Base-by-base conservation (phyloP, 2,888 invertebrate genomes). In the Cerastis leucographa region DNA sequence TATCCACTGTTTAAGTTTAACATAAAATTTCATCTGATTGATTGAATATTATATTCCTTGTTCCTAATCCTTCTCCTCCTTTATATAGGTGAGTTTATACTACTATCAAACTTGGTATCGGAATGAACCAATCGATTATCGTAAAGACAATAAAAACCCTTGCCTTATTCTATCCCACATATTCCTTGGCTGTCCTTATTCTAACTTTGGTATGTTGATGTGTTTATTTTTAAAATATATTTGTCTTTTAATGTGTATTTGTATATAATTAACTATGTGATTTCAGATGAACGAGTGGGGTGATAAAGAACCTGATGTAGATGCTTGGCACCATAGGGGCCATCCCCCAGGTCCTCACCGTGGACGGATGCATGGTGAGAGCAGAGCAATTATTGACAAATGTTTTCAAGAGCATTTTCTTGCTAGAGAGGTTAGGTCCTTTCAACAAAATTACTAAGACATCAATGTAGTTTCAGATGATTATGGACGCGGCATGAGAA, bases 121-220 rank as follows among this genome's bases (percentile, higher is more conserved):
- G 94, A 93, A 95, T 90, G 94, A 96, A 93, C 94, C 92, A 86
- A 94, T 96, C 88, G 95, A 96, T 89, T 95, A 96, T 90, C 93
- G 91, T 91, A 94, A 92, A 92, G 92, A 93, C 87, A 89, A 90
- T 90, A 92, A 91, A 90, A 92, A 90, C 85, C 91, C 95, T 86
- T 96, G 96, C 92, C 93, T 91, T 88, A 95, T 96, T 93, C 94
- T 96, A 89, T 96, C 96, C 93, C 96, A 96, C 89, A 92, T 95
- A 91, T 96, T 96, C 94, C 96, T 96, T 94, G 96, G 96, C 92
- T 96, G 96, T 92, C 96, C 96, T 89, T 95, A 93, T 93, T 94
- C 94, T 90, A 94, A 96, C 90, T 92, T 94, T 91, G 96, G 96
- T 96, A 96, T 94, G 96, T 94, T 87, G 85, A 81, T 85, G 68